Evolutionary conservation across 2,888 invertebrate genomes (phyloP).

Genomic region (Germaria angustata): DNA sequence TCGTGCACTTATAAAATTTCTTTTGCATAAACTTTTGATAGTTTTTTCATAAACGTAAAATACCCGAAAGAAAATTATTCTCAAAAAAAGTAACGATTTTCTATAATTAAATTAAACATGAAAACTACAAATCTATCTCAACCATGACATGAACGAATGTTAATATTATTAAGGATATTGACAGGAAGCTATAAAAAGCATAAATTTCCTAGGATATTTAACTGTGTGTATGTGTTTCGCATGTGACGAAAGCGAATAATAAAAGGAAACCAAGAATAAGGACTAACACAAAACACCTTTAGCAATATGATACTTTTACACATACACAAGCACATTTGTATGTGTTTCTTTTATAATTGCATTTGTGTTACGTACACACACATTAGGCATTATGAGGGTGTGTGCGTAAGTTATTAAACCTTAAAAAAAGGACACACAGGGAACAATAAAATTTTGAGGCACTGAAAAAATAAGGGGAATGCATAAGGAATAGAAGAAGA

Average conservation of each 20-base stretch:
- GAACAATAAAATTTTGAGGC: constrained; percentile 42
- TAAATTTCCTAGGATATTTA: background rate
- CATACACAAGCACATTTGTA: background rate
- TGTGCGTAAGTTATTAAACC: background rate
- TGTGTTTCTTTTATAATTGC: background rate
- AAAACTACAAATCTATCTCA: background rate
- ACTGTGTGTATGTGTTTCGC: no score
- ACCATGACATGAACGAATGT: background rate
- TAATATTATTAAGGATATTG: background rate
- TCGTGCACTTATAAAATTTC: no score
- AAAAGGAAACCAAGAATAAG: constrained; percentile 1
- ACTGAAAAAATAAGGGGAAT: constrained; percentile 10
- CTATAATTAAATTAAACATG: background rate
- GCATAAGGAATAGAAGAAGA: constrained; percentile 1
- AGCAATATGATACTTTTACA: constrained; percentile 42
- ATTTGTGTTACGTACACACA: constrained; percentile 4
- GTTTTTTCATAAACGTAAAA: no score
- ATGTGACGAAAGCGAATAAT: background rate
- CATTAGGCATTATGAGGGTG: constrained; percentile 16
- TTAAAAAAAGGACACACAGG: constrained; percentile 24
- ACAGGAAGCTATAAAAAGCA: constrained; percentile 7
- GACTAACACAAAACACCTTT: constrained; percentile 48
- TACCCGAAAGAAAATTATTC: no score
- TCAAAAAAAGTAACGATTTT: background rate
- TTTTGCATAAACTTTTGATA: no score